Evolutionary conservation across 1,140 invertebrate species (phyloP), one percentile per base, ranked within the genome.

Genomic region (Meloidogyne chitwoodi): DNA sequence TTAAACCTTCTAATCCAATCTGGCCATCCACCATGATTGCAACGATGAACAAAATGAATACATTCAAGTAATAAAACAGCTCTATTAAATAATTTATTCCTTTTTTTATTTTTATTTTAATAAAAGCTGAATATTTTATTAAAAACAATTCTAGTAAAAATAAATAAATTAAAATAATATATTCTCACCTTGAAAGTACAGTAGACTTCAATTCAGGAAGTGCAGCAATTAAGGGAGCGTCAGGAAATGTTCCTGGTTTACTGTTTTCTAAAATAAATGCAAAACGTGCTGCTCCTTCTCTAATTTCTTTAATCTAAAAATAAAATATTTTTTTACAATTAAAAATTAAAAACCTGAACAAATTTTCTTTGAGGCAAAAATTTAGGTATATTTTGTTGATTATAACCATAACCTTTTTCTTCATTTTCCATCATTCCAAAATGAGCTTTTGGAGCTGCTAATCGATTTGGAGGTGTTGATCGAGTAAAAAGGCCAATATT

Each of bases 21-120:
- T 16, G 96, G 95, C 96, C 96, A 99, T 79, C 95, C 93, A 0
- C 95, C 95, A 88, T 94, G 93, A 86, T 98, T 99, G 87, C 96
- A 99, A 74, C 93, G 92, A 87, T 98, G 94, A 0, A 99, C 95
- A 84, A 98, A 93, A 88, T 96, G 92, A 5, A 94, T 92, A 88
- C 95, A 98, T 88, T 99, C 96, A 44, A 99, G 88, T 34, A 98
- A 87, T 44, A 98, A 90, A 1, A 93, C 91, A 19, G 96, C 96
- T 85, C 95, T 89, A 0, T 93, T 91, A 0, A 96, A 92, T 38
- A 38, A 38, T 38, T 38, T 38, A 38, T 38, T 31, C 10, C 4
- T 38, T 38, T 38, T 38, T 6, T 4, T n/a, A n/a, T n/a, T n/a
- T n/a, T n/a, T n/a, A n/a, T n/a, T n/a, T n/a, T n/a, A n/a, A n/a